Evolutionary conservation across 2,797 vertebrate species (phyloP).

Genomic region (Xiphophorus birchmanni): DNA sequence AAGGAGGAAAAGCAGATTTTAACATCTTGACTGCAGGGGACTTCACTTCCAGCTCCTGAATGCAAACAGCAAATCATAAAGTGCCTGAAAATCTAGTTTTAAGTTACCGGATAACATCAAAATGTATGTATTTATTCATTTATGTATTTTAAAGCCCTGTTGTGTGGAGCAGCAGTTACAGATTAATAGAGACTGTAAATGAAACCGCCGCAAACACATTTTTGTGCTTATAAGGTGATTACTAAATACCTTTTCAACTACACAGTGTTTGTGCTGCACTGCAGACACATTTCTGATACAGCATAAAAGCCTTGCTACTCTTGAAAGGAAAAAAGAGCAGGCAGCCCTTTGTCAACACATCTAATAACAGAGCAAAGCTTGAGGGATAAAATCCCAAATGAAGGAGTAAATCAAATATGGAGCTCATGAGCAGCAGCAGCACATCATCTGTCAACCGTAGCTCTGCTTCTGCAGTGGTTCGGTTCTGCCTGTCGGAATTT

Average conservation of each 20-base stretch:
- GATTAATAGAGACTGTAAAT: too few species aligned
- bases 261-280: neutral
- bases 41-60: neutral
- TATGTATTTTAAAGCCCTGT: neutral
- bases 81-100: neutral
- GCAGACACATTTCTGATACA: neutral
- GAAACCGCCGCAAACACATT: neutral
- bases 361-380: slow-evolving; percentile 1
- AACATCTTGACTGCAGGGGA: neutral
- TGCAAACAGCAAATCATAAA: neutral
- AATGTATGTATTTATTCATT: neutral
- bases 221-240: neutral
- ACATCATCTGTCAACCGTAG: neutral
- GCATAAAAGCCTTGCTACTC: neutral
- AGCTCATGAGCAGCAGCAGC: neutral
- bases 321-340: neutral
- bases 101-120: neutral
- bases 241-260: neutral
- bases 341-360: neutral
- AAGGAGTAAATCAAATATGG: neutral
- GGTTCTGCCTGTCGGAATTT: neutral
- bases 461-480: neutral
- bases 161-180: neutral
- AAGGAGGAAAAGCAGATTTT: neutral
- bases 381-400: slow-evolving; percentile 5